A percentile compares a stretch with the other conserved stretches of the same genome.
Conservation (phyloP, 2,797 vertebrate genomes). For the Danio aesculapii region DNA sequence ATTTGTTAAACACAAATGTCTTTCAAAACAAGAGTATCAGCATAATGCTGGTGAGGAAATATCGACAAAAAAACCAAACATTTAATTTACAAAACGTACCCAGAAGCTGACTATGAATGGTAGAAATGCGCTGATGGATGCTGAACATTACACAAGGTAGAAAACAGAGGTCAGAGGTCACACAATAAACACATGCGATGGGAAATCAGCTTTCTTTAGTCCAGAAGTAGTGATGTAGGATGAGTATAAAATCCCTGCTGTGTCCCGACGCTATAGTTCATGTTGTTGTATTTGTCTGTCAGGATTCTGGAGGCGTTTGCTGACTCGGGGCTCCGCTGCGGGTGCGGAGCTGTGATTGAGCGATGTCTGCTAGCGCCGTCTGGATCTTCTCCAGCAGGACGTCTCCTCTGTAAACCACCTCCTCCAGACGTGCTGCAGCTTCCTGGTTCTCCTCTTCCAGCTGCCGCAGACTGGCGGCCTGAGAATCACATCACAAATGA, state of each 20-base stretch:
- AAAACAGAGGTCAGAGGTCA: conserved; percentile 1
- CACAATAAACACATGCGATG: conserved; percentile 8
- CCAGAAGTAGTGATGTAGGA: conserved; percentile 11
- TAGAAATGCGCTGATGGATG: neutral
- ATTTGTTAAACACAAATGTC: conserved; percentile 14
- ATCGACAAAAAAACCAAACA: neutral
- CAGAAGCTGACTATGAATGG: neutral
- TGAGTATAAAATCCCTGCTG: conserved; percentile 45
- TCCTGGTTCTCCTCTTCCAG: conserved; percentile 97
- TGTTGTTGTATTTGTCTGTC: conserved; percentile 65
- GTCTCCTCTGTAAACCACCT: conserved; percentile 92
- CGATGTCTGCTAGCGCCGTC: conserved; percentile 94
- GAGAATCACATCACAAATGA: conserved; percentile 30
- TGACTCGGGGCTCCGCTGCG: conserved; percentile 86
- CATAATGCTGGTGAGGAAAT: neutral
- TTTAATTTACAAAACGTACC: conserved; percentile 31
- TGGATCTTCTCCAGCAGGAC: conserved; percentile 96
- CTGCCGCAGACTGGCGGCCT: conserved; percentile 93
- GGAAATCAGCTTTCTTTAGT: conserved; percentile 8
- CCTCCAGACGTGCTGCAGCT: conserved; percentile 90
- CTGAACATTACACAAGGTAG: neutral
- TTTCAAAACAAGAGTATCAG: conserved; percentile 11
- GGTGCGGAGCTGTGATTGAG: conserved; percentile 95
- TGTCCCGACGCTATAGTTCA: neutral
- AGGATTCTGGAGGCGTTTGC: conserved; percentile 80